Conservation (phyloP, 2,888 invertebrate genomes). For the Brachynemurus nebulosus region DNA sequence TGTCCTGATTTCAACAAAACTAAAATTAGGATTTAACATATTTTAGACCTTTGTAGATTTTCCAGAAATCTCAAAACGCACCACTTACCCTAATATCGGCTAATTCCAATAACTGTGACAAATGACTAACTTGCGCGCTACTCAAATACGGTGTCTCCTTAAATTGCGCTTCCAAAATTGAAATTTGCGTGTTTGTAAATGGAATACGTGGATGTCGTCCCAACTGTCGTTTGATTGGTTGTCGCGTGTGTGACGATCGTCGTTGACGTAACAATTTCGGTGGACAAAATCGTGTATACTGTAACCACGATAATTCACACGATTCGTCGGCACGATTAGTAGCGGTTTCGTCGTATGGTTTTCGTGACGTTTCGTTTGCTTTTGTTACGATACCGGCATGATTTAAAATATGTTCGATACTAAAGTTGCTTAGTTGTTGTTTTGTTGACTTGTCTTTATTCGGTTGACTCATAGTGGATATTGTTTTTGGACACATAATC, state of each 20-base stretch:
- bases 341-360: not conserved
- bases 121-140: conserved; percentile 47
- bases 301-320: conserved; percentile 41
- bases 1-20: too few relatives aligned
- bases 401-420: conserved; percentile 45
- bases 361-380: not conserved
- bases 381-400: conserved; percentile 35
- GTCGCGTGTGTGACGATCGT: conserved; percentile 20
- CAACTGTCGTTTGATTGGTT: conserved; percentile 37
- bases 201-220: conserved; percentile 58
- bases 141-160: conserved; percentile 52
- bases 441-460: too few relatives aligned
- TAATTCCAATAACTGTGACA: conserved; percentile 47
- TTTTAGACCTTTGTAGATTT: too few relatives aligned
- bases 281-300: conserved; percentile 58
- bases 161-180: conserved; percentile 54
- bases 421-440: too few relatives aligned
- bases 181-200: conserved; percentile 53
- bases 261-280: conserved; percentile 54
- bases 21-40: too few relatives aligned
- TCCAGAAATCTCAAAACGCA: not conserved
- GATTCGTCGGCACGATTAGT: not conserved
- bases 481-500: too few relatives aligned
- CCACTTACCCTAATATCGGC: conserved; percentile 51
- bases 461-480: too few relatives aligned